Percentiles rank a stretch among this genome's conserved stretches.
These are phyloP conservation scores for Prosapia bicincta DNA, from an alignment of 2,888 invertebrate species.

Conservation along the genomic window DNA sequence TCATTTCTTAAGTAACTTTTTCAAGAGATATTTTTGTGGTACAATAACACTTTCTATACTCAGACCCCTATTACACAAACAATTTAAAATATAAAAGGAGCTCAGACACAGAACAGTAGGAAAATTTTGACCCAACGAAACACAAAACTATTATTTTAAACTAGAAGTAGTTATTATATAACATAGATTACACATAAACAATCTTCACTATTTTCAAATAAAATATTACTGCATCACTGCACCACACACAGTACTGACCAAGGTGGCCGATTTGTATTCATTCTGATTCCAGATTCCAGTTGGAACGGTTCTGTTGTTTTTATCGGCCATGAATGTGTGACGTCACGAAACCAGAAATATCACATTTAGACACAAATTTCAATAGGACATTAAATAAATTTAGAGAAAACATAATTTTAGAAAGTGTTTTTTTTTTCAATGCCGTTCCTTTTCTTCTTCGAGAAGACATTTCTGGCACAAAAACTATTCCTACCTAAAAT, in stretches of 20 bases:
- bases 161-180: neutral
- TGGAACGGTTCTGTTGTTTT: neutral
- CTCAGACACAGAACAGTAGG: too few relatives aligned
- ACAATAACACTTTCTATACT: neutral
- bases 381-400: too few relatives aligned
- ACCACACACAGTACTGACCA: neutral
- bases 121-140: neutral
- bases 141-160: neutral
- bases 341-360: neutral
- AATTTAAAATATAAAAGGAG: too few relatives aligned
- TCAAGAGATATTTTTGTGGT: neutral
- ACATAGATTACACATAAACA: neutral
- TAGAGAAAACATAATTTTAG: too few relatives aligned
- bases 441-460: too few relatives aligned
- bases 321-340: conserved; percentile 2
- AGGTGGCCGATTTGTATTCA: neutral
- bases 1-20: neutral
- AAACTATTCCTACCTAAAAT: too few relatives aligned
- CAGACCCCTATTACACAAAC: too few relatives aligned
- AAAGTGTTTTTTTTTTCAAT: too few relatives aligned
- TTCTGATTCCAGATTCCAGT: neutral
- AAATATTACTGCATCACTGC: neutral
- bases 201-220: neutral
- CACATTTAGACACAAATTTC: neutral
- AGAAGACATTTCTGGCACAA: too few relatives aligned